phyloP scores from a whole-genome alignment of 2,888 invertebrate species.

The Tachina lurida region DNA sequence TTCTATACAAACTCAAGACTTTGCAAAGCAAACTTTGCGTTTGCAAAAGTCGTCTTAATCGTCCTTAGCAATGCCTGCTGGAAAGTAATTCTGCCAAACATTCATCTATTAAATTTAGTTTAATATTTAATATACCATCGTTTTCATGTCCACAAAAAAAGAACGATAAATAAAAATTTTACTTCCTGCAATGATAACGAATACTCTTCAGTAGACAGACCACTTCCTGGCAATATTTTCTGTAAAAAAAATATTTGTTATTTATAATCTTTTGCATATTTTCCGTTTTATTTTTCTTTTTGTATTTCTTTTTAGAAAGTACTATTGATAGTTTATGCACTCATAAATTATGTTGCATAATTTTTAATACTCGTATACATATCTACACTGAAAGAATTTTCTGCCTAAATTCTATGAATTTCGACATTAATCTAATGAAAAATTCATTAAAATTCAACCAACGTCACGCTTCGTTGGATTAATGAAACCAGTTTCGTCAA shows the following conservation, averaged over 20 bases:
- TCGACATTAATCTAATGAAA: no score
- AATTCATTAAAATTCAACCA: no score
- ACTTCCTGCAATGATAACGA: conserved; percentile 26
- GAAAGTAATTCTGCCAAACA: no score
- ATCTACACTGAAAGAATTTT: no score
- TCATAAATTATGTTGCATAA: conserved; percentile 48
- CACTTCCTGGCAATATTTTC: conserved; percentile 34
- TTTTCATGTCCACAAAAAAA: neutral
- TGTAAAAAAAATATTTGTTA: neutral
- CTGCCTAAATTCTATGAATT: no score
- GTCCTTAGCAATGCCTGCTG: no score
- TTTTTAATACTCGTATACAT: conserved; percentile 22
- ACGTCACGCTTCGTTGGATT: no score
- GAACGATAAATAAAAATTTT: conserved; percentile 5
- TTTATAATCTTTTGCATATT: neutral
- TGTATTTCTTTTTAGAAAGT: conserved; percentile 5
- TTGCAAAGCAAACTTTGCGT: no score
- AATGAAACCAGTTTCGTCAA: no score
- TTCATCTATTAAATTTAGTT: neutral
- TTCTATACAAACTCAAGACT: no score
- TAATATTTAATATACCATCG: neutral
- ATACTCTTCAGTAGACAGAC: conserved; percentile 33
- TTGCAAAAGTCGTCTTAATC: no score
- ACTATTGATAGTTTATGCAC: conserved; percentile 32
- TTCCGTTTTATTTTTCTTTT: neutral